Conservation (phyloP, 2,888 invertebrate species). For the Xestia sexstrigata region DNA sequence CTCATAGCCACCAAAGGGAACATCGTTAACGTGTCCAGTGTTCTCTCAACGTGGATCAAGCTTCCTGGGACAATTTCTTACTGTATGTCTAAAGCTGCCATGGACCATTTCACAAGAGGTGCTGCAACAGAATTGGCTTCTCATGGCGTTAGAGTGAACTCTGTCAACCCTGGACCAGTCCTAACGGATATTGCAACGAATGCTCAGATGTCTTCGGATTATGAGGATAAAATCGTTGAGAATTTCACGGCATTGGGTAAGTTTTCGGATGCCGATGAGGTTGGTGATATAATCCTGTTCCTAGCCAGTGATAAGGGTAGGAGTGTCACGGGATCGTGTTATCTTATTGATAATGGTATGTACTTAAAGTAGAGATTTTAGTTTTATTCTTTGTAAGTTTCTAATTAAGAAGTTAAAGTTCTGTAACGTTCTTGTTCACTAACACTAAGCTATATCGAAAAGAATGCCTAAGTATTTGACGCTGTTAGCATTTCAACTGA, state of each 20-base stretch:
- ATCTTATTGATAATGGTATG: constrained; percentile 46
- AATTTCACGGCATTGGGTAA: constrained; percentile 24
- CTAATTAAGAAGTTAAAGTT: neutral
- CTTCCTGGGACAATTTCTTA: constrained; percentile 84
- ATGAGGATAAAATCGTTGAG: neutral
- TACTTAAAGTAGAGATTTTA: constrained; percentile 13
- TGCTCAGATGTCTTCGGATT: neutral
- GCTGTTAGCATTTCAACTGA: neutral
- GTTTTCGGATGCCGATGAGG: constrained; percentile 37
- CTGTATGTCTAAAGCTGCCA: constrained; percentile 70
- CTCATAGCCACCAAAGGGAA: constrained; percentile 70
- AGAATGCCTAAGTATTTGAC: neutral
- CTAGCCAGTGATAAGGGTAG: constrained; percentile 56
- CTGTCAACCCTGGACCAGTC: constrained; percentile 71
- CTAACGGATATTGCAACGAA: constrained; percentile 86
- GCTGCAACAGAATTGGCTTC: constrained; percentile 92
- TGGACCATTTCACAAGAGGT: constrained; percentile 71
- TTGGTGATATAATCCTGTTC: constrained; percentile 63
- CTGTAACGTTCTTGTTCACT: neutral
- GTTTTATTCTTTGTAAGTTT: neutral
- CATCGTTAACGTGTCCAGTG: constrained; percentile 71
- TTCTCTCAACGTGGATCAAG: constrained; percentile 84
- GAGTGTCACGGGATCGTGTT: constrained; percentile 40
- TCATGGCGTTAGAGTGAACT: constrained; percentile 93
- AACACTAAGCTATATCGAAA: neutral